Percentiles rank a stretch among this genome's conserved stretches.
These are phyloP conservation scores for Aix galericulata DNA, from an alignment of 2,113 vertebrate species.

Conservation along the genomic window DNA sequence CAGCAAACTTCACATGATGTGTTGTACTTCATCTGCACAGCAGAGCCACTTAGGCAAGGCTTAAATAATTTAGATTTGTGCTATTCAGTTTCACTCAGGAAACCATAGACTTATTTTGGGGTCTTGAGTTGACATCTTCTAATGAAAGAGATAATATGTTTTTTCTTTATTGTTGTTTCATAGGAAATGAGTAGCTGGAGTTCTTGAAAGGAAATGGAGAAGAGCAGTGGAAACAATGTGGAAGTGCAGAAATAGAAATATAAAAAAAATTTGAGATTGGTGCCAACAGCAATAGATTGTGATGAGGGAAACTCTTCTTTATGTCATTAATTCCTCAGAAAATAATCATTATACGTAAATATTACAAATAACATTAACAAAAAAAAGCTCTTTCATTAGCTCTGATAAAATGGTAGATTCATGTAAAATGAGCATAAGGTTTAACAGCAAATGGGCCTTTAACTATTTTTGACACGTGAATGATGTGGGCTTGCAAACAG, in stretches of 20 bases:
- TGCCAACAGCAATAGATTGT: neutral
- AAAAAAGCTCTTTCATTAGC: neutral
- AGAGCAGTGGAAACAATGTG: neutral
- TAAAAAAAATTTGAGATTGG: neutral
- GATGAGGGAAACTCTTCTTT: neutral
- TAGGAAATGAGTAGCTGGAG: neutral
- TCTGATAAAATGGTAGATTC: neutral
- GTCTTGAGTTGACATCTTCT: neutral
- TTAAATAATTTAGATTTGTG: neutral
- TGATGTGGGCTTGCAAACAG: neutral
- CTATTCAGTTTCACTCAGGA: neutral
- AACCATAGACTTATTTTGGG: neutral
- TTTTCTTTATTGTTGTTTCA: neutral
- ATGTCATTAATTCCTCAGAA: neutral
- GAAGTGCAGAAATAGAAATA: neutral
- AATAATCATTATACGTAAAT: neutral
- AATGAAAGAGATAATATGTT: neutral
- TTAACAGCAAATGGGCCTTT: neutral
- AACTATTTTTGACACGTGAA: neutral
- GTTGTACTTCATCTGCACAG: neutral
- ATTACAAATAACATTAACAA: neutral
- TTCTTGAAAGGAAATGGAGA: neutral
- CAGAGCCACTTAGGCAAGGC: neutral
- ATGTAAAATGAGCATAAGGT: neutral
- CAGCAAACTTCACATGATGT: neutral